These are phyloP conservation scores for Gnathonemus echidnorhynchus DNA, from an alignment of 2,113 vertebrate genomes.

Conservation along the genomic window DNA sequence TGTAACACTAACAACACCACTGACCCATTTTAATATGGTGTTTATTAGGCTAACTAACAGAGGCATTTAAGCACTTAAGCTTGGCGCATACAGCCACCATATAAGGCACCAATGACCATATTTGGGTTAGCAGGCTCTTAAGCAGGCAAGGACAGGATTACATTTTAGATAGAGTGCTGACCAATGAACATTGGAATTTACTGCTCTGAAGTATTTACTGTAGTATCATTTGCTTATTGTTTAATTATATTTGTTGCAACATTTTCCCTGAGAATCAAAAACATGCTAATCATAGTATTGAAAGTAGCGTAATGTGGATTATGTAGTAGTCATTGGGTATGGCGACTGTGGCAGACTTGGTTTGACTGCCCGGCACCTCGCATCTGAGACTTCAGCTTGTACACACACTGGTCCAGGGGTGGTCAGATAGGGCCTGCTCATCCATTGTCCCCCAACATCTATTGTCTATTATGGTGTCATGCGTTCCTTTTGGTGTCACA, in stretches of 20 bases:
- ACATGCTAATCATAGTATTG: not conserved
- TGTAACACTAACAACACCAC: not conserved
- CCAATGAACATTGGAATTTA: conserved; percentile 31
- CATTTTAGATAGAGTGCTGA: conserved; percentile 33
- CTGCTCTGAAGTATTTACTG: not conserved
- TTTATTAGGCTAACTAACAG: conserved; percentile 57
- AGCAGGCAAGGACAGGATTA: conserved; percentile 45
- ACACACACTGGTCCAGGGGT: not conserved
- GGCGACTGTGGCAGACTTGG: not conserved
- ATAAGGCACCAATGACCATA: conserved; percentile 52
- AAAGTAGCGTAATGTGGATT: not conserved
- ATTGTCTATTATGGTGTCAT: not conserved
- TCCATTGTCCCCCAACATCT: not conserved
- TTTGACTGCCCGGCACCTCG: not conserved
- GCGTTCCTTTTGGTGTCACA: not conserved
- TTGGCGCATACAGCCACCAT: conserved; percentile 48
- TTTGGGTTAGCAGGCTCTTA: conserved; percentile 48
- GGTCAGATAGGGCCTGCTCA: not conserved
- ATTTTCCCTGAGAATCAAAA: not conserved
- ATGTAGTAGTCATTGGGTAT: not conserved
- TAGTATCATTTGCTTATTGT: not conserved
- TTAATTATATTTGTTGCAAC: not conserved
- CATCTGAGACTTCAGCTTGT: not conserved
- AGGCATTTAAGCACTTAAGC: conserved; percentile 45
- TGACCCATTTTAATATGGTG: conserved; percentile 33